phyloP scores from a whole-genome alignment of 2,888 invertebrate genomes.

The Diarsia mendica region DNA sequence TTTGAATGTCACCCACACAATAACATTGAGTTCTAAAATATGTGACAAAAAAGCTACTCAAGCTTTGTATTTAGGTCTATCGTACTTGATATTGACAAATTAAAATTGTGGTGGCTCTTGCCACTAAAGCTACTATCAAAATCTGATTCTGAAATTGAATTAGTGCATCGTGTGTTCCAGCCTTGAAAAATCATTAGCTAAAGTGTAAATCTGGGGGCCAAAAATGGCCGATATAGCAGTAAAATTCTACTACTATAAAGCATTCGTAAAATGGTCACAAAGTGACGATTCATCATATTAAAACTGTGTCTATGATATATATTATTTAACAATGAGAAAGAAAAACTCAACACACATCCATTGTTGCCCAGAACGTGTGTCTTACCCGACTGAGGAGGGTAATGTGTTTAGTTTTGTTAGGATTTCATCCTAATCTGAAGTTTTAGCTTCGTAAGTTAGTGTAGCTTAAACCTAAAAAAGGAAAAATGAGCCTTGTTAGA shows the following conservation, averaged over 20 bases:
- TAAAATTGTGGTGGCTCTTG: background rate
- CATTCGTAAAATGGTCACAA: no score
- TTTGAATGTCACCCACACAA: background rate
- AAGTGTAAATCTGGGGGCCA: background rate
- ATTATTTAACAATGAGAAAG: background rate
- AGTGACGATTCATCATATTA: no score
- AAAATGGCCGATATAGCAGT: background rate
- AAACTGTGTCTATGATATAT: slow-evolving; percentile 2
- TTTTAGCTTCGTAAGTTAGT: background rate
- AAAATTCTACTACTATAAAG: background rate
- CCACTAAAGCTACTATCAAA: slow-evolving; percentile 3
- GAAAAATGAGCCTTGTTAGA: background rate
- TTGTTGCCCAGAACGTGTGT: background rate
- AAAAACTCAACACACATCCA: background rate
- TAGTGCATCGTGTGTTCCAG: background rate
- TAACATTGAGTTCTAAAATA: background rate
- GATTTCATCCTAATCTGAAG: slow-evolving; percentile 29
- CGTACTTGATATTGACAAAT: background rate
- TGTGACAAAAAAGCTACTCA: background rate
- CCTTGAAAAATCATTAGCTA: slow-evolving; percentile 18
- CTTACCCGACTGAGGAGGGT: background rate
- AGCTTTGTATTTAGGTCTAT: background rate
- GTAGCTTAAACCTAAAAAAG: background rate
- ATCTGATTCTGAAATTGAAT: slow-evolving; percentile 5
- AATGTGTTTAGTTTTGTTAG: background rate